phyloP scores from a whole-genome alignment of 2,888 invertebrate genomes.

The Biston betularia region DNA sequence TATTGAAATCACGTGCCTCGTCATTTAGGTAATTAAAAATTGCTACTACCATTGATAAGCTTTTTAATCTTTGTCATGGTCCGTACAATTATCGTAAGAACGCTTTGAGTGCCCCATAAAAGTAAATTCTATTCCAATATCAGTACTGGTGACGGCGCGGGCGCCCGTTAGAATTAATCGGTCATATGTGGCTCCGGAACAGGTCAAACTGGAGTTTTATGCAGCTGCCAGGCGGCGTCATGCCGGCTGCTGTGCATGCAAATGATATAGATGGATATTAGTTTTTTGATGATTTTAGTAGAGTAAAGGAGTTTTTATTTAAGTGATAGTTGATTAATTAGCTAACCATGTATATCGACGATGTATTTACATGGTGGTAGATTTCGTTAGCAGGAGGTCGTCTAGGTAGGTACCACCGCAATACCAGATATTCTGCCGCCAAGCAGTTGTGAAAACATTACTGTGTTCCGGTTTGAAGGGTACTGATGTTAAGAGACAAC shows the following conservation, averaged over 20 bases:
- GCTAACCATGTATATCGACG: no score
- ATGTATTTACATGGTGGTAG: no score
- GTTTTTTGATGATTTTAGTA: conserved; percentile 3
- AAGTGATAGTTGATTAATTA: not conserved
- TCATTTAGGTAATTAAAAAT: not conserved
- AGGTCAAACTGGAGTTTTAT: conserved; percentile 55
- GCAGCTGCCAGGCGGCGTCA: conserved; percentile 57
- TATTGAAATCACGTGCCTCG: no score
- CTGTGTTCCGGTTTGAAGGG: no score
- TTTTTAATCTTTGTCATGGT: conserved; percentile 5
- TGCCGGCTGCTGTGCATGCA: conserved; percentile 39
- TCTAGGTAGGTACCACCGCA: no score
- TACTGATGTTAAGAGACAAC: no score
- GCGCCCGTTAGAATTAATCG: conserved; percentile 50
- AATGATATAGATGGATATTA: conserved; percentile 33
- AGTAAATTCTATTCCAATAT: conserved; percentile 47
- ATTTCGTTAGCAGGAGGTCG: no score
- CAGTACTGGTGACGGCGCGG: conserved; percentile 38
- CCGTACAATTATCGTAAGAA: conserved; percentile 24
- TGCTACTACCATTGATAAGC: not conserved
- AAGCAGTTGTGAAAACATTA: no score
- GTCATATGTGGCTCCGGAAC: conserved; percentile 53
- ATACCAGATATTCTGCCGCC: no score
- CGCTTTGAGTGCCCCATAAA: conserved; percentile 37
- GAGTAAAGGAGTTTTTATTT: not conserved